Conservation (phyloP, 1,140 invertebrate genomes). For the Drosophila sulfurigaster region DNA sequence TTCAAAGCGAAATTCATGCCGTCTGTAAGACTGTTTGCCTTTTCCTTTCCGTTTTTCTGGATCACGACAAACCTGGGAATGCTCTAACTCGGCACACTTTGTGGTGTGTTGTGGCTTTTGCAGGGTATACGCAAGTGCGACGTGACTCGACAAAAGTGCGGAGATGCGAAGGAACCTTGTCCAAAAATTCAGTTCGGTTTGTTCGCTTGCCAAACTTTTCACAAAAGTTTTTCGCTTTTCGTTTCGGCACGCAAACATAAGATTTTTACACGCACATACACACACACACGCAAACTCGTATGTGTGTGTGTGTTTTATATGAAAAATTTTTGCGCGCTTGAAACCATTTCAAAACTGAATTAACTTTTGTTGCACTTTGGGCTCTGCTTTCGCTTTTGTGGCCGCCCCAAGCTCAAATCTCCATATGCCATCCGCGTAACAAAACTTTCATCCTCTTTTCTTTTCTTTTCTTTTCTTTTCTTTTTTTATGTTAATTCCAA, state of each 20-base stretch:
- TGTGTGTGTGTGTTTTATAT: conserved; percentile 20
- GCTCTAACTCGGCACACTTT: not conserved
- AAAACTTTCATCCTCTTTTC: not conserved
- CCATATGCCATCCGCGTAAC: conserved; percentile 39
- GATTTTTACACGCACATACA: conserved; percentile 52
- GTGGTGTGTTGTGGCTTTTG: not conserved
- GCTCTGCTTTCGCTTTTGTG: conserved; percentile 36
- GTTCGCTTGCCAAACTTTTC: conserved; percentile 45
- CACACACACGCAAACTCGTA: not conserved
- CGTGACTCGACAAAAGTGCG: not conserved
- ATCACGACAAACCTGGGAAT: not conserved
- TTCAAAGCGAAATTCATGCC: not conserved
- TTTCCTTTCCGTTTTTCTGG: not conserved
- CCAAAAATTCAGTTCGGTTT: conserved; percentile 36
- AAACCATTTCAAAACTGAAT: conserved; percentile 77
- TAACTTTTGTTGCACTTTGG: conserved; percentile 78
- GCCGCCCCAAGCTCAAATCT: conserved; percentile 46
- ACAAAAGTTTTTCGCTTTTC: conserved; percentile 61
- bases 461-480: not conserved
- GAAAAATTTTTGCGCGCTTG: conserved; percentile 59
- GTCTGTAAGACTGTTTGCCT: too few species aligned
- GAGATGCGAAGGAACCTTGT: not conserved
- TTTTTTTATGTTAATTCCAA: conserved; percentile 65
- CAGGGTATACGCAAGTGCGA: conserved; percentile 9
- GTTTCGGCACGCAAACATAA: conserved; percentile 41